Percentiles rank a stretch among this genome's conserved stretches.
Evolutionary conservation across 2,113 vertebrate genomes (phyloP).

Genomic region (Motacilla tschutschensis): DNA sequence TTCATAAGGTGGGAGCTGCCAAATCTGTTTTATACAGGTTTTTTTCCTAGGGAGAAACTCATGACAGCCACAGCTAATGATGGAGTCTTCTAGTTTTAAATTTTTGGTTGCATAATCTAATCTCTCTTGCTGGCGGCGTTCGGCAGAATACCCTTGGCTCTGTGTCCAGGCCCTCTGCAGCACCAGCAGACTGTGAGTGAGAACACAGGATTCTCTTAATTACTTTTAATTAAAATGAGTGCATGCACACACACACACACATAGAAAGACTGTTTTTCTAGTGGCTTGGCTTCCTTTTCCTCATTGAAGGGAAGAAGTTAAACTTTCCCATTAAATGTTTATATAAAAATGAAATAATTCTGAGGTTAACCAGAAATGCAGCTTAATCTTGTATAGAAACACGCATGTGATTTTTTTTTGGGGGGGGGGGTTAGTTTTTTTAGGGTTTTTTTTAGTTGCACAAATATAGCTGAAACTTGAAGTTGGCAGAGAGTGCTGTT

Average conservation of each 20-base stretch:
- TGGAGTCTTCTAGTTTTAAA: not conserved
- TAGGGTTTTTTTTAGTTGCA: slow-evolving; percentile 4
- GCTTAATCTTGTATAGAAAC: slow-evolving; percentile 50
- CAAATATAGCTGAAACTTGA: slow-evolving; percentile 65
- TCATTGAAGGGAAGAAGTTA: slow-evolving; percentile 54
- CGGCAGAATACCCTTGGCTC: not conserved
- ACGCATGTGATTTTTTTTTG: not conserved
- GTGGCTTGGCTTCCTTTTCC: slow-evolving; percentile 52
- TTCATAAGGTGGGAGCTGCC: not conserved
- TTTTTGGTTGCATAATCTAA: slow-evolving; percentile 3
- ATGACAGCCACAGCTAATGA: not conserved
- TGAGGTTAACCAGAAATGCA: slow-evolving; percentile 66
- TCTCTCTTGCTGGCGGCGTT: not conserved
- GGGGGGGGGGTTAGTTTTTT: not conserved
- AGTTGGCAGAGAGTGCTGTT: slow-evolving; percentile 55
- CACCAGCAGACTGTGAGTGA: not conserved
- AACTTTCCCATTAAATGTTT: slow-evolving; percentile 61
- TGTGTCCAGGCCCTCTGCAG: not conserved
- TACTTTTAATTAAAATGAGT: slow-evolving; percentile 57
- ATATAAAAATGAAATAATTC: slow-evolving; percentile 61
- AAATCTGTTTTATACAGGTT: not conserved
- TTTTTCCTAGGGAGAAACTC: not conserved
- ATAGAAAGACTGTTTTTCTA: slow-evolving; percentile 17
- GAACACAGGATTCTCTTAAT: slow-evolving; percentile 42
- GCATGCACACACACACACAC: not conserved